phyloP scores from a whole-genome alignment of 2,888 invertebrate genomes.

The Dione vanillae region DNA sequence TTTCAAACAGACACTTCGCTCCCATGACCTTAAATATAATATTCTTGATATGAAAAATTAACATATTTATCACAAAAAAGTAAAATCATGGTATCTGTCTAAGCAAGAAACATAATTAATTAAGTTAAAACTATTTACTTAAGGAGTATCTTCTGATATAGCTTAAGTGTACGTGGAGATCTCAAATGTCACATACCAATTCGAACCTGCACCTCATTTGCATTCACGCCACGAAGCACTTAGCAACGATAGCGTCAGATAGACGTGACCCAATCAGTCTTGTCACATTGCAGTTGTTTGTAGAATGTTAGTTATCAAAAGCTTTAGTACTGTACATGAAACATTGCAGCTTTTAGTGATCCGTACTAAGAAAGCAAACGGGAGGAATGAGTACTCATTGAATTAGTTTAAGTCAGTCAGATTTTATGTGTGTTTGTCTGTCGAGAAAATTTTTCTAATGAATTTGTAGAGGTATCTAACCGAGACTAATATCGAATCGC shows the following conservation, averaged over 20 bases:
- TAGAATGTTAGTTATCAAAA: slow-evolving; percentile 5
- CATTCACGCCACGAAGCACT: slow-evolving; percentile 66
- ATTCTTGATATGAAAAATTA: neutral
- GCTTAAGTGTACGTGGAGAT: slow-evolving; percentile 2
- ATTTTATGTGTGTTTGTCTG: too few relatives aligned
- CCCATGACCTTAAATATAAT: too few relatives aligned
- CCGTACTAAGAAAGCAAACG: too few relatives aligned
- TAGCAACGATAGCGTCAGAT: slow-evolving; percentile 52
- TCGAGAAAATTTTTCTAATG: too few relatives aligned
- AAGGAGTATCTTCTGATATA: neutral
- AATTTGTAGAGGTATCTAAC: too few relatives aligned
- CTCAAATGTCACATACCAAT: slow-evolving; percentile 20
- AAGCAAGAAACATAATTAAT: neutral
- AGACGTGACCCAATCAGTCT: slow-evolving; percentile 67
- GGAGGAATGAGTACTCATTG: too few relatives aligned
- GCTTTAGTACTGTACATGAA: neutral
- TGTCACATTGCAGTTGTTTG: slow-evolving; percentile 54
- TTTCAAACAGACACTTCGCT: too few relatives aligned
- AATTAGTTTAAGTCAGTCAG: too few relatives aligned
- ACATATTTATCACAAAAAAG: neutral
- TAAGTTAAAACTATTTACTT: neutral
- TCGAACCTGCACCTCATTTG: slow-evolving; percentile 59
- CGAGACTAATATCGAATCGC: too few relatives aligned
- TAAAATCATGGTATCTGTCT: neutral
- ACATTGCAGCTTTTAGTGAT: too few relatives aligned